These are phyloP conservation scores for Drosophila suzukii DNA, from an alignment of 1,140 invertebrate genomes.

Conservation along the genomic window DNA sequence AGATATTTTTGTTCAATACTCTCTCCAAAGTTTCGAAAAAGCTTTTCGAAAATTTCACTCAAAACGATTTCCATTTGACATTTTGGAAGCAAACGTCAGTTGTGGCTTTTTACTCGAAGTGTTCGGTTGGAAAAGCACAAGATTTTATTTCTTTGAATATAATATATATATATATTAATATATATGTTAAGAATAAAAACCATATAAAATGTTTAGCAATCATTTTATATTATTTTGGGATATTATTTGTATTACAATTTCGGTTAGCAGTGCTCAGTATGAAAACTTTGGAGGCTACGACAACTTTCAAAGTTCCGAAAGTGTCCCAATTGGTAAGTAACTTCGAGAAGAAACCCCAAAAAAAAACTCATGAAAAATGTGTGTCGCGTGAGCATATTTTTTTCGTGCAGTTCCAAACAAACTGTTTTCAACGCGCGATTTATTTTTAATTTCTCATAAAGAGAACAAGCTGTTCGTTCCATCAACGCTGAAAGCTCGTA, in stretches of 20 bases:
- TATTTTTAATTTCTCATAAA: conserved; percentile 79
- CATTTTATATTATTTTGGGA: conserved; percentile 9
- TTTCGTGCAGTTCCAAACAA: conserved; percentile 40
- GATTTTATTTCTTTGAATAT: background rate
- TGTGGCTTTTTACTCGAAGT: conserved; percentile 40
- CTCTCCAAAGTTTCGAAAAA: conserved; percentile 29
- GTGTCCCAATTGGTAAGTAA: conserved; percentile 68
- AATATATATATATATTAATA: conserved; percentile 27
- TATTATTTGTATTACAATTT: conserved; percentile 20
- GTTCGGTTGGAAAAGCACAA: conserved; percentile 16
- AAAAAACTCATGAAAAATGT: conserved; percentile 24
- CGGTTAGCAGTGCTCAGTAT: conserved; percentile 36
- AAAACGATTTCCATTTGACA: conserved; percentile 46
- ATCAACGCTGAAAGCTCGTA: conserved; percentile 78
- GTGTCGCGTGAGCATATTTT: conserved; percentile 33
- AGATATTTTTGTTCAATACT: conserved; percentile 15
- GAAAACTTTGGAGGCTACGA: conserved; percentile 40
- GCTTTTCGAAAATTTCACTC: conserved; percentile 66
- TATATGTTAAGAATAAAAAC: conserved; percentile 14
- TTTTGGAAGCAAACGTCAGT: conserved; percentile 61
- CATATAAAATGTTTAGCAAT: conserved; percentile 35
- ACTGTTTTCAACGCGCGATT: conserved; percentile 56
- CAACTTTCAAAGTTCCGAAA: conserved; percentile 44
- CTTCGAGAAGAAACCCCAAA: conserved; percentile 23
- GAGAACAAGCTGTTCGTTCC: conserved; percentile 79